phyloP scores from a whole-genome alignment of 2,888 invertebrate genomes.

The Xestobium rufovillosum region DNA sequence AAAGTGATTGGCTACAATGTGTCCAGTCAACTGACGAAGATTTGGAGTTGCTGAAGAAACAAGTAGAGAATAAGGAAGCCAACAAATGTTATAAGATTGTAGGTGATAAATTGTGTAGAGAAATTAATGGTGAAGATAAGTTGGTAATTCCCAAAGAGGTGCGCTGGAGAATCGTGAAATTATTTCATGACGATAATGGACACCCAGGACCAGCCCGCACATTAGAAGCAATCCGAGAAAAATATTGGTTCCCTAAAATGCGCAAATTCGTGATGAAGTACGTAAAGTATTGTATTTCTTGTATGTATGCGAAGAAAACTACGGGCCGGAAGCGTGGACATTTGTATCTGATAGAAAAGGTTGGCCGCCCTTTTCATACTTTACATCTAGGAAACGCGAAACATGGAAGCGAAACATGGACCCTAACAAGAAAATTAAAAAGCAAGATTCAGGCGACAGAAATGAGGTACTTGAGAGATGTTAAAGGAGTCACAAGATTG shows the following conservation, averaged over 20 bases:
- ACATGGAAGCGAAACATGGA: too few species aligned
- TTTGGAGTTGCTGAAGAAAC: too few species aligned
- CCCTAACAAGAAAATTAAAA: too few species aligned
- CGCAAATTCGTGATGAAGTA: constrained; percentile 16
- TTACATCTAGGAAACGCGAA: constrained; percentile 23
- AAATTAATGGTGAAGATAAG: neutral
- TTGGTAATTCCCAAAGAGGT: constrained; percentile 1
- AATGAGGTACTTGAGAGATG: too few species aligned
- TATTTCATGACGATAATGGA: constrained; percentile 25
- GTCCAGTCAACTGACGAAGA: too few species aligned
- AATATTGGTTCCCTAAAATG: constrained; percentile 12
- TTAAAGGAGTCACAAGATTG: too few species aligned
- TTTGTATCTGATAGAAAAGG: constrained; percentile 17
- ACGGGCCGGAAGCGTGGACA: constrained; percentile 9
- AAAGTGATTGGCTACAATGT: too few species aligned
- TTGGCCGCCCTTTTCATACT: constrained; percentile 24
- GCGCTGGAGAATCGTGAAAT: constrained; percentile 2
- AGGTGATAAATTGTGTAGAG: too few species aligned
- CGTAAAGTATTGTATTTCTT: constrained; percentile 24
- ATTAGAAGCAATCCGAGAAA: constrained; percentile 5
- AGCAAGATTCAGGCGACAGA: too few species aligned
- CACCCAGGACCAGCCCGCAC: constrained; percentile 28
- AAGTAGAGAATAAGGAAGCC: too few species aligned
- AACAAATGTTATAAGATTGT: too few species aligned
- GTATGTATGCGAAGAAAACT: constrained; percentile 24